These are phyloP conservation scores for Anguilla japonica DNA, from an alignment of 2,113 vertebrate species.

Conservation along the genomic window DNA sequence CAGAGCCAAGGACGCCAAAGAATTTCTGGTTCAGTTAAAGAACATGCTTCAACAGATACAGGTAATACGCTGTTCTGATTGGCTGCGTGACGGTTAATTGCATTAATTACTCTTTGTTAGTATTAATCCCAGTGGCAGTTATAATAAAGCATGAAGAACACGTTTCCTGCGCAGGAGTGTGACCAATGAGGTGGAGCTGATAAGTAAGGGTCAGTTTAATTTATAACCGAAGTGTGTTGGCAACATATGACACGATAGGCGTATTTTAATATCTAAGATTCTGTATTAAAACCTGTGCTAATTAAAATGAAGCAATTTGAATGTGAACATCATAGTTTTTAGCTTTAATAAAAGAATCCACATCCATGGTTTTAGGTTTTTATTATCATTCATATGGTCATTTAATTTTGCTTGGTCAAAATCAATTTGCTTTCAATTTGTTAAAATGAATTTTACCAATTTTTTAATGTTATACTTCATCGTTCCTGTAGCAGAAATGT, in stretches of 20 bases:
- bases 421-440: not conserved
- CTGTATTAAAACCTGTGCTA: too few relatives aligned
- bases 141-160: not conserved
- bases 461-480: too few relatives aligned
- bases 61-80: slow-evolving; percentile 64
- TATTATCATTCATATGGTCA: not conserved
- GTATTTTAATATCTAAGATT: too few relatives aligned
- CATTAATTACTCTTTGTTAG: not conserved
- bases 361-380: not conserved
- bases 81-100: not conserved
- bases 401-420: not conserved
- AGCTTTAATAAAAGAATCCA: not conserved
- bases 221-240: not conserved
- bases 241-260: too few relatives aligned
- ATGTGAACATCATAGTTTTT: not conserved
- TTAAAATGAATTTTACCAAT: not conserved
- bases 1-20: slow-evolving; percentile 97
- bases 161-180: not conserved
- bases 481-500: too few relatives aligned
- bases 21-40: slow-evolving; percentile 95
- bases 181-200: not conserved
- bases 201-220: not conserved
- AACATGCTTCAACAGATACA: slow-evolving; percentile 95
- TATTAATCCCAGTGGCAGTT: not conserved
- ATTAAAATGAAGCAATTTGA: too few relatives aligned